Conservation (phyloP, 1,140 invertebrate genomes). For the Drosophila tani region DNA sequence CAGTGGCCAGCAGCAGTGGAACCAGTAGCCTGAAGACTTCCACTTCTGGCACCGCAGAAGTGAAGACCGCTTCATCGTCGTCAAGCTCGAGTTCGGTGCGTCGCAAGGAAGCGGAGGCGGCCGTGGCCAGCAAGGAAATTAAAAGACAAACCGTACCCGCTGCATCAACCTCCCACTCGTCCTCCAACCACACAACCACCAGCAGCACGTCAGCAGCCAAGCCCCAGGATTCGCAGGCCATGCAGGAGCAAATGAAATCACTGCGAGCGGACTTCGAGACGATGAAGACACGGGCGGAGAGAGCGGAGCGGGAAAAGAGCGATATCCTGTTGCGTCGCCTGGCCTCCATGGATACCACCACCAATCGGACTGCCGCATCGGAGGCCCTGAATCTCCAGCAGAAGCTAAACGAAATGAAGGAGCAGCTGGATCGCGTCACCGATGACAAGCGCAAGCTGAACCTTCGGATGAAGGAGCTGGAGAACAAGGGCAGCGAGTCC, state of each 20-base stretch:
- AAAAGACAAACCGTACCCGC: conserved; percentile 86
- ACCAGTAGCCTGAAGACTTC: conserved; percentile 58
- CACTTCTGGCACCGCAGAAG: conserved; percentile 78
- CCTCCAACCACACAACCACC: conserved; percentile 77
- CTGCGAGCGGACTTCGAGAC: conserved; percentile 88
- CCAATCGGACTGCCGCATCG: conserved; percentile 89
- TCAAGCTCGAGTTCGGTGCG: conserved; percentile 41
- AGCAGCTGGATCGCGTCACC: conserved; percentile 91
- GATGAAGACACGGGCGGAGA: conserved; percentile 88
- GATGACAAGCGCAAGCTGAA: conserved; percentile 93
- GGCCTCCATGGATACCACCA: conserved; percentile 90
- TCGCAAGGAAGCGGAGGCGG: conserved; percentile 80
- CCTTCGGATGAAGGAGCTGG: conserved; percentile 90
- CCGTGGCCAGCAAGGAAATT: conserved; percentile 72
- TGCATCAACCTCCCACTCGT: conserved; percentile 75
- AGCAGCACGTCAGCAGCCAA: conserved; percentile 71
- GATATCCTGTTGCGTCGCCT: conserved; percentile 92
- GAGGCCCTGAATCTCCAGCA: conserved; percentile 91
- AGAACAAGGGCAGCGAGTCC: conserved; percentile 86
- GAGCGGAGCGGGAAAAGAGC: conserved; percentile 94
- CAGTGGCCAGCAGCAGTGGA: conserved; percentile 12
- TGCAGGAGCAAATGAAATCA: conserved; percentile 88
- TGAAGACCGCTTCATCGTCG: conserved; percentile 24
- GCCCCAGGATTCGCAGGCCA: conserved; percentile 74
- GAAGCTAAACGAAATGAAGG: conserved; percentile 93